Evolutionary conservation across 2,113 vertebrate species (phyloP).

Genomic region (human (Homo sapiens)): DNA sequence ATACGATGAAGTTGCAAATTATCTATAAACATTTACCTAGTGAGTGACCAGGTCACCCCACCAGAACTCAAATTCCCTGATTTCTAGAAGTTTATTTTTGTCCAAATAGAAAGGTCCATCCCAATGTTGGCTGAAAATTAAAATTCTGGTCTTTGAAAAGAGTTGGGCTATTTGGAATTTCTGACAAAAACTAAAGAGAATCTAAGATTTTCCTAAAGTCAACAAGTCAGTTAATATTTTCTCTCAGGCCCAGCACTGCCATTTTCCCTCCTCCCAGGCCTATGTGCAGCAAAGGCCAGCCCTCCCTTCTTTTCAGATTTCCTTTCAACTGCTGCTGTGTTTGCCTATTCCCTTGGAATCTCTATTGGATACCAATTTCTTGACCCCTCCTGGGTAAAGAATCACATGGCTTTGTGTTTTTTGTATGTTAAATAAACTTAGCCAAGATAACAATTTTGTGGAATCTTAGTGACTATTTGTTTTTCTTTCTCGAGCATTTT

Average conservation of each 20-base stretch:
- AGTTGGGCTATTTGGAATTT: neutral
- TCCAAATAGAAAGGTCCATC: neutral
- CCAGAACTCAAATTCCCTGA: neutral
- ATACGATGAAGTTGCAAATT: neutral
- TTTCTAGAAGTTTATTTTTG: neutral
- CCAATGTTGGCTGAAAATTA: neutral
- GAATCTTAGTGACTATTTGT: neutral
- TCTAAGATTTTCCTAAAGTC: neutral
- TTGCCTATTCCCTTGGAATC: neutral
- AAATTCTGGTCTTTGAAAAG: neutral
- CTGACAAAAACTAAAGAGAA: neutral
- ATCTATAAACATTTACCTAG: neutral
- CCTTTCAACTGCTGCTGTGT: neutral
- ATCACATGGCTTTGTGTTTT: neutral
- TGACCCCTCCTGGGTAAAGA: neutral
- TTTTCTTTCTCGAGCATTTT: slow-evolving; percentile 20
- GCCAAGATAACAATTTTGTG: neutral
- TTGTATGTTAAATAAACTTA: neutral
- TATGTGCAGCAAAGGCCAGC: too few species aligned
- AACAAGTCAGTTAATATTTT: neutral
- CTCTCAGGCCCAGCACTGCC: neutral
- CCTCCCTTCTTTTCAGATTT: neutral
- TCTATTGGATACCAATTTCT: neutral
- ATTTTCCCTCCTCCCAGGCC: neutral
- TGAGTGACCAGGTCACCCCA: neutral